A percentile compares a stretch with the other conserved stretches of the same genome.
These are phyloP conservation scores for Diprion similis DNA, from an alignment of 1,140 invertebrate species.

Conservation along the genomic window DNA sequence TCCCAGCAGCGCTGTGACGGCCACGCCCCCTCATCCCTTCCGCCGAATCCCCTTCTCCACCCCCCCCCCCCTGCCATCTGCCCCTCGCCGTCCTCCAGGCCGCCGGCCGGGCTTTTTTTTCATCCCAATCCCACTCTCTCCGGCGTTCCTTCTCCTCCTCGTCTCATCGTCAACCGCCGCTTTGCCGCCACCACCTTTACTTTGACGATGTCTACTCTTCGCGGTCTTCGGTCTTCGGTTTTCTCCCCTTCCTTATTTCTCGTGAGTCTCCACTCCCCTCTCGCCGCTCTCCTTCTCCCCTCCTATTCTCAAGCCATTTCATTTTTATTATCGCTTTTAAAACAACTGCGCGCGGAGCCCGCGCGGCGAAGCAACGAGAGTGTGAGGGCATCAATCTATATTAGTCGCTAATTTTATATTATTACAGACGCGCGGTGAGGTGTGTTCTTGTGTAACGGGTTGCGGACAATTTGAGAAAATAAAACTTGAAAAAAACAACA, in stretches of 20 bases:
- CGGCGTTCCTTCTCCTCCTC: background rate
- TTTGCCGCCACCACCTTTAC: background rate
- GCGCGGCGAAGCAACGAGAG: conserved; percentile 30
- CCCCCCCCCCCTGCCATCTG: too few relatives aligned
- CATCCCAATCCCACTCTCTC: conserved; percentile 38
- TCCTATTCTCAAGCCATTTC: conserved; percentile 47
- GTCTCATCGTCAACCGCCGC: background rate
- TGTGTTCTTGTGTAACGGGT: background rate
- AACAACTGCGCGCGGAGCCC: conserved; percentile 35
- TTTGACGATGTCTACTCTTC: conserved; percentile 22
- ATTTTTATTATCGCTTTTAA: conserved; percentile 59
- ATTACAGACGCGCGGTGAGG: conserved; percentile 40
- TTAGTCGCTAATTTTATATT: conserved; percentile 59
- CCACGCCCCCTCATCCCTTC: too few relatives aligned
- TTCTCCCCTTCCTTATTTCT: conserved; percentile 18
- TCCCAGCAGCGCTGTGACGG: too few relatives aligned
- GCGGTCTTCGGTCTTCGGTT: conserved; percentile 33
- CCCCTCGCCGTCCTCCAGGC: background rate
- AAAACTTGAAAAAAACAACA: too few relatives aligned
- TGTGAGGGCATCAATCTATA: conserved; percentile 54
- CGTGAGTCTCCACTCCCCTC: conserved; percentile 5
- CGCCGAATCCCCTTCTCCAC: too few relatives aligned
- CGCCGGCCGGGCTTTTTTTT: conserved; percentile 51
- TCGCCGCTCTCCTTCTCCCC: conserved; percentile 1
- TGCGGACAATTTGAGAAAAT: too few relatives aligned